Evolutionary conservation across 1,140 invertebrate genomes (phyloP).

Genomic region (Trichogramma pretiosum): DNA sequence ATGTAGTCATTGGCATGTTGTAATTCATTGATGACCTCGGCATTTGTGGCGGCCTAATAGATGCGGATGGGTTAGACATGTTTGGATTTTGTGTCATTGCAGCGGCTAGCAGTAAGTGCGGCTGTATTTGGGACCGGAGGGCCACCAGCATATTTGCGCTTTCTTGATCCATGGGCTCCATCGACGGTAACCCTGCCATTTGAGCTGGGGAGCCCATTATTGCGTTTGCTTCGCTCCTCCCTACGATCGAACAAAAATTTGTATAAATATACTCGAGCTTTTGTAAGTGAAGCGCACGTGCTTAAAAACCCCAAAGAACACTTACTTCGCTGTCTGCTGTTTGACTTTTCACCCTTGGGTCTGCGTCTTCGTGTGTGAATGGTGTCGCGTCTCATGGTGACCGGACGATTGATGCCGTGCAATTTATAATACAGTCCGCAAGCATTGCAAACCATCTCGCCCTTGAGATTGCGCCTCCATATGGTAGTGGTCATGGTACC

Average conservation of each 20-base stretch:
- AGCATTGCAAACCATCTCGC: conserved; percentile 91
- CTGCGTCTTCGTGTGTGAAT: conserved; percentile 92
- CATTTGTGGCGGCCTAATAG: too few species aligned
- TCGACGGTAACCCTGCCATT: conserved; percentile 11
- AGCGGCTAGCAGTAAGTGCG: conserved; percentile 54
- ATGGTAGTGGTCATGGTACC: conserved; percentile 85
- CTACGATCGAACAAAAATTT: too few species aligned
- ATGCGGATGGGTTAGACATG: too few species aligned
- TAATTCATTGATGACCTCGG: too few species aligned
- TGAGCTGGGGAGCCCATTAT: too few species aligned
- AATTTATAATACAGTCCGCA: conserved; percentile 90
- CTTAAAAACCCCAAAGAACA: conserved; percentile 11
- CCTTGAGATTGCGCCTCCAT: conserved; percentile 80
- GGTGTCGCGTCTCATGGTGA: conserved; percentile 92
- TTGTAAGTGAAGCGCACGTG: too few species aligned
- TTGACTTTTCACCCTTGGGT: conserved; percentile 58
- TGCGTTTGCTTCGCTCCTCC: too few species aligned
- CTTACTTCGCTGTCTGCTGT: conserved; percentile 43
- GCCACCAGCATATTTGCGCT: conserved; percentile 56
- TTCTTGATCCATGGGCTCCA: conserved; percentile 41
- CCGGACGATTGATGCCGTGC: conserved; percentile 81
- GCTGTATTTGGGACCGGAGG: conserved; percentile 54
- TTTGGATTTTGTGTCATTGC: too few species aligned
- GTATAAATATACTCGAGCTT: too few species aligned
- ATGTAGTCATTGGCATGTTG: too few species aligned